Evolutionary conservation across 2,797 vertebrate species (phyloP).

Genomic region (Fistularia tabacaria): DNA sequence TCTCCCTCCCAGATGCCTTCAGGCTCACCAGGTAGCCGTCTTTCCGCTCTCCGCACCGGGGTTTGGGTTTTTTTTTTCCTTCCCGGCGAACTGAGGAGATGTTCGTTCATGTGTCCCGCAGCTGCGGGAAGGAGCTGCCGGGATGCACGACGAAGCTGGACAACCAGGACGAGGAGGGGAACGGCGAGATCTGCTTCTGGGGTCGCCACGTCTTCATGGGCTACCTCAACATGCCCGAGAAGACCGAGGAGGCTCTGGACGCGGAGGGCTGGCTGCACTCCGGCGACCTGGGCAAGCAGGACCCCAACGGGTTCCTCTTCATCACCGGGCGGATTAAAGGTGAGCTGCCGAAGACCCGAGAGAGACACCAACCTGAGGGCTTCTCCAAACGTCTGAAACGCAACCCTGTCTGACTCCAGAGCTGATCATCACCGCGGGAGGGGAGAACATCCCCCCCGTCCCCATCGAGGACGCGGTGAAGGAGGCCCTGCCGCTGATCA

Average conservation of each 20-base stretch:
- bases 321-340: conserved; percentile 96
- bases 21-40: conserved; percentile 79
- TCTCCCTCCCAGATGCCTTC: conserved; percentile 65
- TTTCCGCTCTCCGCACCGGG: not conserved
- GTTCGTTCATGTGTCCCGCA: conserved; percentile 35
- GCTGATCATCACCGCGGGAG: conserved; percentile 90
- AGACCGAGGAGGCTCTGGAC: conserved; percentile 82
- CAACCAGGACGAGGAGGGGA: conserved; percentile 73
- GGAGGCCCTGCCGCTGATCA: conserved; percentile 82
- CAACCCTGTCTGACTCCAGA: conserved; percentile 68
- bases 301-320: conserved; percentile 82
- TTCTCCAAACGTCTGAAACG: no score
- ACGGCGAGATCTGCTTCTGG: conserved; percentile 88
- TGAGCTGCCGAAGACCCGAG: conserved; percentile 46
- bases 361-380: no score
- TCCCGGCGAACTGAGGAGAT: not conserved
- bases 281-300: conserved; percentile 86
- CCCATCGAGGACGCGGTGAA: conserved; percentile 88
- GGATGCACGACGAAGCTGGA: conserved; percentile 82
- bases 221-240: conserved; percentile 85
- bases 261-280: conserved; percentile 90
- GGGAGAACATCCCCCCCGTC: conserved; percentile 87
- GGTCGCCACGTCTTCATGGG: conserved; percentile 98
- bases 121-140: conserved; percentile 81
- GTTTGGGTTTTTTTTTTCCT: not conserved